A percentile compares a stretch with the other conserved stretches of the same genome.
Conservation (phyloP, 1,140 invertebrate genomes). For the Halyomorpha halys region DNA sequence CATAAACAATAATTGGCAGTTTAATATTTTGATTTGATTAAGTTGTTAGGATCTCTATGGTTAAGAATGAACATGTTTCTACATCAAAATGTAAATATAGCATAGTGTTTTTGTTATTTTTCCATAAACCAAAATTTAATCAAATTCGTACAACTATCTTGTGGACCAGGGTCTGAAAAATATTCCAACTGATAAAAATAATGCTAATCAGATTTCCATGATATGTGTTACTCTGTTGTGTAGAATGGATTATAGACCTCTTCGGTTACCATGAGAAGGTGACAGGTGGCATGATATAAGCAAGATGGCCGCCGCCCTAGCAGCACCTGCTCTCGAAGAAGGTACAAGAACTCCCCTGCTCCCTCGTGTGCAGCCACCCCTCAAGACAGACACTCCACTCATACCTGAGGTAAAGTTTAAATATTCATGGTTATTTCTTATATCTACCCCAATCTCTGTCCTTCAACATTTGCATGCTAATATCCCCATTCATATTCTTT, state of each 20-base stretch:
- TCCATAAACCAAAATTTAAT: too few relatives aligned
- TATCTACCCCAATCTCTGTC: not conserved
- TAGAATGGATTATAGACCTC: conserved; percentile 39
- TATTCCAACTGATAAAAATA: too few relatives aligned
- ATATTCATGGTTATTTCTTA: not conserved
- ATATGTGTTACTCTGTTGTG: conserved; percentile 16
- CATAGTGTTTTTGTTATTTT: too few relatives aligned
- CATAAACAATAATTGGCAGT: too few relatives aligned
- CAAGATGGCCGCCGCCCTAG: conserved; percentile 78
- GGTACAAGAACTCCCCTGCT: conserved; percentile 51
- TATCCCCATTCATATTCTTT: too few relatives aligned
- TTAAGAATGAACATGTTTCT: too few relatives aligned
- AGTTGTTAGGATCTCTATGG: too few relatives aligned
- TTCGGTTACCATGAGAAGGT: conserved; percentile 38
- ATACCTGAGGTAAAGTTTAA: conserved; percentile 18
- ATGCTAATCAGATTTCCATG: conserved; percentile 5
- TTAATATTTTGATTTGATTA: too few relatives aligned
- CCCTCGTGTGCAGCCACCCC: conserved; percentile 40
- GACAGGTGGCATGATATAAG: conserved; percentile 72
- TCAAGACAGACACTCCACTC: conserved; percentile 26
- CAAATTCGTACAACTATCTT: too few relatives aligned
- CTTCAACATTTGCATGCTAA: too few relatives aligned
- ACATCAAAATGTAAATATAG: too few relatives aligned
- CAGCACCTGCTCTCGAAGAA: conserved; percentile 74
- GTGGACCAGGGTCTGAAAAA: too few relatives aligned